Base-by-base conservation (phyloP, 2,113 vertebrate genomes). In the Corythornis madagascariensis region DNA sequence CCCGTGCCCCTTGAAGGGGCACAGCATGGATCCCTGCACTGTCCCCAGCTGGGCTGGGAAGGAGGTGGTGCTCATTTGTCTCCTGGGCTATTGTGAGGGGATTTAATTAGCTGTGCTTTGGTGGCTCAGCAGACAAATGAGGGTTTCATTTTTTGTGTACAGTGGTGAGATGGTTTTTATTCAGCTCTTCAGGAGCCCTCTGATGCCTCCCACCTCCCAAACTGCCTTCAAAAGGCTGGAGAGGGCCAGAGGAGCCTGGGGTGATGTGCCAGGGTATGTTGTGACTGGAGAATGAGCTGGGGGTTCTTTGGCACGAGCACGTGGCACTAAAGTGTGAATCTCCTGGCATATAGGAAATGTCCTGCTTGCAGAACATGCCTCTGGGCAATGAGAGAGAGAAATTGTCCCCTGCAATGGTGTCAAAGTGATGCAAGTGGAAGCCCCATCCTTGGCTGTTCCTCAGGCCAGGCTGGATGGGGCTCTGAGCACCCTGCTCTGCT, bases 21-120 rank as follows among this genome's bases (percentile, higher is more conserved):
- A 52, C 84, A 55, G 72, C 47, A 26, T 2, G 0, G 57, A 47
- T 28, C 55, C 33, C 79, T 77, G 38, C 22, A 11, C 67, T 3
- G 65, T 66, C 86, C 90, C 95, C 94, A 84, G 92, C 94, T 96
- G 94, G 18, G 90, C 93, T 95, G 60, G 78, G 84, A 52, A 87
- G 90, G 93, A 73, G 73, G 76, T 4, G 12, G 55, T 31, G 21
- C 94, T 91, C 86, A 16, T 86, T 91, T 19, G 22, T 52, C 65
- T 40, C 89, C 88, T 29, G 33, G 40, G 56, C 81, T 63, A 55
- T 96, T 94, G 95, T 92, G 90, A 78, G 11, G 55, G 92, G 91
- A 65, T 93, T 96, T 91, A 89, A 96, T 96, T 84, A 96, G 93
- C 91, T 71, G 82, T 16, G 92, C 86, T 79, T 93, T 89, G 93